A percentile compares a stretch with the other conserved stretches of the same genome.
Evolutionary conservation across 2,797 vertebrate genomes (phyloP).

Genomic region (Parauchenoglanis punctatus): DNA sequence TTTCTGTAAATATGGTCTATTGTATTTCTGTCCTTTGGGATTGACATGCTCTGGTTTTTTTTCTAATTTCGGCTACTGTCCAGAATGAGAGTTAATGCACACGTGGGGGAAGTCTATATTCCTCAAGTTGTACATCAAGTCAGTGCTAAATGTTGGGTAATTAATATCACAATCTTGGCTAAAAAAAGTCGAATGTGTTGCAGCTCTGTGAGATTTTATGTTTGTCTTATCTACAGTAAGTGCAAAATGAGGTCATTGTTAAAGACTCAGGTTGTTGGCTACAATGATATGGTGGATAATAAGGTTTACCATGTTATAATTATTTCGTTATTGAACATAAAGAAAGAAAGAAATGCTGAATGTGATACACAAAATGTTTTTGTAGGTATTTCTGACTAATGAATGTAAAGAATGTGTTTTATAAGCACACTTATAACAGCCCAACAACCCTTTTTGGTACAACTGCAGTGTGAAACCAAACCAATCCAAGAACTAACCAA

Average conservation of each 20-base stretch:
- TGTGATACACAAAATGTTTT: not conserved
- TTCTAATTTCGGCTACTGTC: not conserved
- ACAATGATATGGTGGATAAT: constrained; percentile 9
- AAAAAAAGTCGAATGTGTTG: constrained; percentile 13
- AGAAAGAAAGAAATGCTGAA: not conserved
- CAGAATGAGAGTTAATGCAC: not conserved
- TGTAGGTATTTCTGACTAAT: not conserved
- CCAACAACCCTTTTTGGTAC: not conserved
- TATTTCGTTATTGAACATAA: not conserved
- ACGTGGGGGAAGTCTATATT: not conserved
- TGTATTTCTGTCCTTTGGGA: constrained; percentile 9
- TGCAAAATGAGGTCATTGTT: constrained; percentile 17
- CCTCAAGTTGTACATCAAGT: not conserved
- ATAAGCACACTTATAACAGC: not conserved
- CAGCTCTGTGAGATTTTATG: constrained; percentile 1
- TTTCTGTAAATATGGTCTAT: constrained; percentile 11
- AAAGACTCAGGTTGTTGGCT: not conserved
- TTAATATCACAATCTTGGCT: constrained; percentile 15
- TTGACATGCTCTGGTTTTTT: not conserved
- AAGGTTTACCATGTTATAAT: not conserved
- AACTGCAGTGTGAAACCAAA: not conserved
- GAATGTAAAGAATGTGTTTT: not conserved
- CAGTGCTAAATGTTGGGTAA: constrained; percentile 8
- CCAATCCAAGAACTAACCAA: not conserved
- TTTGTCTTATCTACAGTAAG: constrained; percentile 21